phyloP scores from a whole-genome alignment of 1,140 invertebrate species.

The Conopomorpha cramerella region DNA sequence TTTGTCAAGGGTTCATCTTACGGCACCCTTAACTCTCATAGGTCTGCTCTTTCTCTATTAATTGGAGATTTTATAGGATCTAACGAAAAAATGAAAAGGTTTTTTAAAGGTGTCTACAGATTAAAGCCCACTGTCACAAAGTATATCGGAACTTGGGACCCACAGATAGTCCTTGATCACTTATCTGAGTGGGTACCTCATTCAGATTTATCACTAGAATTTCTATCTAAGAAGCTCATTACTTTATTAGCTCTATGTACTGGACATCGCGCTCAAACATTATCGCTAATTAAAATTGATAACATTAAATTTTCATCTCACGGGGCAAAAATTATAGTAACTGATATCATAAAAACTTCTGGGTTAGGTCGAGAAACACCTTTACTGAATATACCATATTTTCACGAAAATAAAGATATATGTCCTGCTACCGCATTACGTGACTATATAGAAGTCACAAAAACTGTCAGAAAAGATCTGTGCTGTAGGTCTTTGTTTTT shows the following conservation, averaged over 20 bases:
- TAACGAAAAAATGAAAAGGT: background rate
- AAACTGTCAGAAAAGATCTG: background rate
- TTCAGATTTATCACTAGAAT: background rate
- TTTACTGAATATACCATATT: conserved; percentile 2
- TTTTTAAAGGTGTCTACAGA: conserved; percentile 1
- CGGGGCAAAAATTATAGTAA: conserved; percentile 3
- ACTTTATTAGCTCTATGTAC: background rate
- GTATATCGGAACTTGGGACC: background rate
- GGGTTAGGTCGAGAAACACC: conserved; percentile 2
- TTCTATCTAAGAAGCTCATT: background rate
- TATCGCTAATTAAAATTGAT: background rate
- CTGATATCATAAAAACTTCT: conserved; percentile 5
- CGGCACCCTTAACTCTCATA: background rate
- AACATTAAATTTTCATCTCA: background rate
- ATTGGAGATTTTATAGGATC: background rate
- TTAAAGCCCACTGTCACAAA: background rate
- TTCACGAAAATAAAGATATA: background rate
- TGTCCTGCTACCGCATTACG: background rate
- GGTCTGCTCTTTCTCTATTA: background rate
- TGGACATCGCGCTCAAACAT: background rate
- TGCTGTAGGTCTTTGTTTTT: background rate
- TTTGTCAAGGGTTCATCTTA: background rate
- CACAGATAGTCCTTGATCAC: conserved; percentile 6
- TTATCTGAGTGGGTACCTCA: background rate
- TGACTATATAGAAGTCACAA: background rate